These are phyloP conservation scores for Pycnonotus jocosus DNA, from an alignment of 2,113 vertebrate species.

Conservation along the genomic window DNA sequence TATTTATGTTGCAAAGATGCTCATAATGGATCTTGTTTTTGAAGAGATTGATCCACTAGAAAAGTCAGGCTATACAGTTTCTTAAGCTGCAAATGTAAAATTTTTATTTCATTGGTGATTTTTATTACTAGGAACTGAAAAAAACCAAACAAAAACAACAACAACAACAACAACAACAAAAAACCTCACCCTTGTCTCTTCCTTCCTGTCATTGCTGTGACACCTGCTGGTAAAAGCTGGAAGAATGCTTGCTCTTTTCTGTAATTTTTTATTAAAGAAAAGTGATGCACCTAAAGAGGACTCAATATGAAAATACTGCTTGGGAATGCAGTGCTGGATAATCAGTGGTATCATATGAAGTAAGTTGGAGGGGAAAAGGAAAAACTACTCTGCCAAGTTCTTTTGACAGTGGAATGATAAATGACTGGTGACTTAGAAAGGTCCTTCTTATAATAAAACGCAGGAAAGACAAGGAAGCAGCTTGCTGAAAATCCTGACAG, in stretches of 20 bases:
- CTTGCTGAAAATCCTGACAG: neutral
- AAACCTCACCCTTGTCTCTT: fast-evolving
- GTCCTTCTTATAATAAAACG: neutral
- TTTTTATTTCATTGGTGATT: neutral
- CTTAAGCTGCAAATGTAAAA: neutral
- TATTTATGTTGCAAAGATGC: neutral
- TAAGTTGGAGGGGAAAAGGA: neutral
- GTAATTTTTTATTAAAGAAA: neutral
- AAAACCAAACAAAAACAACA: too few species aligned
- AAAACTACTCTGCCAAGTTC: neutral
- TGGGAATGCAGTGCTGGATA: neutral
- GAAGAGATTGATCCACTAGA: neutral
- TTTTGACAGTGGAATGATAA: neutral
- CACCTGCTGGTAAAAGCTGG: slow-evolving; percentile 24
- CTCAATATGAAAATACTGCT: neutral
- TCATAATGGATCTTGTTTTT: neutral
- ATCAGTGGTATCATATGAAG: neutral
- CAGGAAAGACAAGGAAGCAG: neutral
- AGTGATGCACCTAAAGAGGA: neutral
- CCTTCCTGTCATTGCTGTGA: neutral
- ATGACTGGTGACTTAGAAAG: neutral
- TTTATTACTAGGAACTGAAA: neutral
- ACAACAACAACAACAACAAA: too few species aligned
- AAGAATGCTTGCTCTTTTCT: neutral
- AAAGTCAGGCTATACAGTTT: neutral